These are phyloP conservation scores for Leucophenga varia DNA, from an alignment of 1,140 invertebrate genomes.

Conservation along the genomic window DNA sequence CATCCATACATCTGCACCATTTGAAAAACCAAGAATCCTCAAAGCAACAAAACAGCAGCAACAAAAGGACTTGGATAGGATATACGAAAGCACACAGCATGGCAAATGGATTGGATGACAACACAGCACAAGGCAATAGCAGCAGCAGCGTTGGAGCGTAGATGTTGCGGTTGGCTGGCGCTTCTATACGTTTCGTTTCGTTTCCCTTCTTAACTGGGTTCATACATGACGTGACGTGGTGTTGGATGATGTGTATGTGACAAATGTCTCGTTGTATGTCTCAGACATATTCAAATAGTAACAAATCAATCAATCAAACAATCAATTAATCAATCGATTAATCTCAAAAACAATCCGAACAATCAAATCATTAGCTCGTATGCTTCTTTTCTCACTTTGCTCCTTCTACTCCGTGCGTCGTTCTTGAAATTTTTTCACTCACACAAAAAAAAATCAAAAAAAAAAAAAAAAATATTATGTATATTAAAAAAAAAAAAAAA, in stretches of 20 bases:
- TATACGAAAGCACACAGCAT: background rate
- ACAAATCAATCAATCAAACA: background rate
- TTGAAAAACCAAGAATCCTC: no score
- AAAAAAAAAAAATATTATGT: no score
- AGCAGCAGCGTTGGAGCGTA: no score
- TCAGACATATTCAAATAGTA: background rate
- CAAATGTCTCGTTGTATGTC: background rate
- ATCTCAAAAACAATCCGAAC: background rate
- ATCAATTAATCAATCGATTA: background rate
- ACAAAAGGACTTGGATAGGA: background rate
- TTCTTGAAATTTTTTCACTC: slow-evolving; percentile 9
- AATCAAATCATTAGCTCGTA: slow-evolving; percentile 2
- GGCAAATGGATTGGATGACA: background rate
- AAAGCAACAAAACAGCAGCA: background rate
- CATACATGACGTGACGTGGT: no score
- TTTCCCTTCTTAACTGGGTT: no score
- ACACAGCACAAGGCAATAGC: no score
- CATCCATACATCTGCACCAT: no score
- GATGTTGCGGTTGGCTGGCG: no score
- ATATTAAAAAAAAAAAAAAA: slow-evolving; percentile 20
- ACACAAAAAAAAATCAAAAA: slow-evolving; percentile 18
- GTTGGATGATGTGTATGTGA: slow-evolving; percentile 1
- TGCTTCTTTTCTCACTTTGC: slow-evolving; percentile 10
- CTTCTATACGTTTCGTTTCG: no score
- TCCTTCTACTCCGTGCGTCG: slow-evolving; percentile 7